Conservation (phyloP, 2,113 vertebrate genomes). For the Mobula birostris region DNA sequence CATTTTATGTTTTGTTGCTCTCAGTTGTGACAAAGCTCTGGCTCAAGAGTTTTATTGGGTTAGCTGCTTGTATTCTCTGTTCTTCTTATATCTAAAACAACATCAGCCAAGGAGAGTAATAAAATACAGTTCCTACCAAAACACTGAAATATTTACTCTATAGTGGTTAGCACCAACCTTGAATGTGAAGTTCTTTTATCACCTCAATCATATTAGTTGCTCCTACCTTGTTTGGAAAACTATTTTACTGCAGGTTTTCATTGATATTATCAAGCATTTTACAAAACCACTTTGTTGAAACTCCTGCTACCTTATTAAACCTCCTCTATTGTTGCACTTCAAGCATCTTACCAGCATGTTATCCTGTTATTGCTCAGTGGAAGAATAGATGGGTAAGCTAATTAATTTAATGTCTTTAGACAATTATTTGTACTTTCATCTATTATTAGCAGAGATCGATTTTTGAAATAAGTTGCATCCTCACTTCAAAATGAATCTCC, state of each 20-base stretch:
- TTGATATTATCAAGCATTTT: not conserved
- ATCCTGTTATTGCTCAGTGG: not conserved
- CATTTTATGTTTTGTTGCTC: slow-evolving; percentile 30
- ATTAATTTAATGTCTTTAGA: not conserved
- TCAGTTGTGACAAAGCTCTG: not conserved
- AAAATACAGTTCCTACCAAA: not conserved
- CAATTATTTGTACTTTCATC: not conserved
- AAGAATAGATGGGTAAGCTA: not conserved
- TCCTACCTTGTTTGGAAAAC: not conserved
- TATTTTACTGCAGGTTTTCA: not conserved
- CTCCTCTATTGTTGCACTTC: not conserved
- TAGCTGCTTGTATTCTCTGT: not conserved
- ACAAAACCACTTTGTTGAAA: not conserved
- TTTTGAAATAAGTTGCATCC: not conserved
- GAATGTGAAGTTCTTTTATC: not conserved
- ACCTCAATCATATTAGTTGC: not conserved
- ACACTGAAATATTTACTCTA: slow-evolving; percentile 17
- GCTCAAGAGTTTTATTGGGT: not conserved
- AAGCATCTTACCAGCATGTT: not conserved
- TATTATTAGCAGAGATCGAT: not conserved
- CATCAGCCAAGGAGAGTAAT: not conserved
- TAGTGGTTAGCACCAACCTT: slow-evolving; percentile 3
- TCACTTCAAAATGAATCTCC: not conserved
- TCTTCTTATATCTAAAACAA: not conserved
- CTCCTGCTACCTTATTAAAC: not conserved